Conservation (phyloP, 2,888 invertebrate species). For the Amphiduros pacificus region DNA sequence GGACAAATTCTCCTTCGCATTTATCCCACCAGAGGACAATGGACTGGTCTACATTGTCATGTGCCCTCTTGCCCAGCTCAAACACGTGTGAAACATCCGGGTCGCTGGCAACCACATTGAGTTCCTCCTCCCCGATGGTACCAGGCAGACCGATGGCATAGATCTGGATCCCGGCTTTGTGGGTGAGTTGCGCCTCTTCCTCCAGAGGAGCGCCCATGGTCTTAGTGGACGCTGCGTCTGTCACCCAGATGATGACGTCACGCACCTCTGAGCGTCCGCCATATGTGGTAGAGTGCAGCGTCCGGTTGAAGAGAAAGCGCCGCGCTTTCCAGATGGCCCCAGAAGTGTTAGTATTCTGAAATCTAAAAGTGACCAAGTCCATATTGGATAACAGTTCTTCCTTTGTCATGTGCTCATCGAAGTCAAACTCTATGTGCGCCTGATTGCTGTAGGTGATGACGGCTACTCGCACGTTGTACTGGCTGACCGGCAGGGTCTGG, state of each 20-base stretch:
- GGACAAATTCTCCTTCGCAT: constrained; percentile 5
- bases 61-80: constrained; percentile 1
- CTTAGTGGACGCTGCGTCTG: constrained; percentile 26
- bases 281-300: not conserved
- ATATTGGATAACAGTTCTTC: not conserved
- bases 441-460: constrained; percentile 16
- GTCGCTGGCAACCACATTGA: constrained; percentile 38
- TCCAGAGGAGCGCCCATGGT: constrained; percentile 1
- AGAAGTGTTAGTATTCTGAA: constrained; percentile 14
- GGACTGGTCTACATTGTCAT: constrained; percentile 40
- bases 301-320: not conserved
- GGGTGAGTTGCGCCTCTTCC: constrained; percentile 25
- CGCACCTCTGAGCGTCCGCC: constrained; percentile 11
- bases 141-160: constrained; percentile 42
- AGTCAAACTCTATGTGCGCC: constrained; percentile 12
- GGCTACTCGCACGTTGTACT: constrained; percentile 12
- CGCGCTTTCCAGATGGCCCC: constrained; percentile 7
- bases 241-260: constrained; percentile 29
- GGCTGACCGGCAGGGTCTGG: constrained; percentile 7
- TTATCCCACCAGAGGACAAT: constrained; percentile 35
- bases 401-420: not conserved
- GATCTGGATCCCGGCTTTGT: constrained; percentile 36
- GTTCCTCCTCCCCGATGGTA: constrained; percentile 10
- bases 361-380: not conserved
- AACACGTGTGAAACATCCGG: constrained; percentile 47